phyloP scores from a whole-genome alignment of 2,888 invertebrate genomes.

The Nemotelus nigrinus region DNA sequence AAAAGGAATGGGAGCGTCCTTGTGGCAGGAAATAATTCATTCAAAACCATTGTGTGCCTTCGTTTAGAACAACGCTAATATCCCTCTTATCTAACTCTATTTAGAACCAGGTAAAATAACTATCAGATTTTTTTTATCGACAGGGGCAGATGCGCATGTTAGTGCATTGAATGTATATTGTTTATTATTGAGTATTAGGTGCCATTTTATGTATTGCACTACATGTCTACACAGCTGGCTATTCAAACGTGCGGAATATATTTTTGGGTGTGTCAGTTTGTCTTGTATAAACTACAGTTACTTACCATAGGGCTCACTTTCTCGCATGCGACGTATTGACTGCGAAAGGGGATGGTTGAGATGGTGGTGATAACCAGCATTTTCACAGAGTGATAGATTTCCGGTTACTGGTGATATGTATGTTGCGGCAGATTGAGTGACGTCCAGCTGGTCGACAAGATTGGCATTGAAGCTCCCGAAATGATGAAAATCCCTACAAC shows the following conservation, averaged over 20 bases:
- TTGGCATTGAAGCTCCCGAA: slow-evolving; percentile 46
- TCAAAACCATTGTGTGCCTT: neutral
- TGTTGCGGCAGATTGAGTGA: slow-evolving; percentile 48
- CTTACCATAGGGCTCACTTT: slow-evolving; percentile 64
- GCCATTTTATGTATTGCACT: slow-evolving; percentile 1
- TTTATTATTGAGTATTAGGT: slow-evolving; percentile 19
- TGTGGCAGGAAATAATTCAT: slow-evolving; percentile 12
- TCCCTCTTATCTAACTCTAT: slow-evolving; percentile 16
- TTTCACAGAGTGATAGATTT: slow-evolving; percentile 36
- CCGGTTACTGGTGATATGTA: slow-evolving; percentile 61
- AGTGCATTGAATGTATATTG: slow-evolving; percentile 46
- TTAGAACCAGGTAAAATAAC: slow-evolving; percentile 44
- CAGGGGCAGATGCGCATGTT: slow-evolving; percentile 51
- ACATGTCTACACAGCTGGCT: slow-evolving; percentile 33
- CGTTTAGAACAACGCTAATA: neutral
- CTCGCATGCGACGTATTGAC: slow-evolving; percentile 62
- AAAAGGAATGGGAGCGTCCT: slow-evolving; percentile 37
- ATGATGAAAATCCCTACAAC: neutral
- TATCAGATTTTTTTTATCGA: slow-evolving; percentile 44
- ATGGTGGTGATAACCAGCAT: slow-evolving; percentile 59
- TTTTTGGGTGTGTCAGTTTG: slow-evolving; percentile 6
- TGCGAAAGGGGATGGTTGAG: slow-evolving; percentile 63
- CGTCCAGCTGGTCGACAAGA: slow-evolving; percentile 53
- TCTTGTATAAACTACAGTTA: slow-evolving; percentile 42
- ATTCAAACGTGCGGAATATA: slow-evolving; percentile 26